These are phyloP conservation scores for Tinamus major DNA, from an alignment of 2,797 vertebrate genomes.

Conservation along the genomic window DNA sequence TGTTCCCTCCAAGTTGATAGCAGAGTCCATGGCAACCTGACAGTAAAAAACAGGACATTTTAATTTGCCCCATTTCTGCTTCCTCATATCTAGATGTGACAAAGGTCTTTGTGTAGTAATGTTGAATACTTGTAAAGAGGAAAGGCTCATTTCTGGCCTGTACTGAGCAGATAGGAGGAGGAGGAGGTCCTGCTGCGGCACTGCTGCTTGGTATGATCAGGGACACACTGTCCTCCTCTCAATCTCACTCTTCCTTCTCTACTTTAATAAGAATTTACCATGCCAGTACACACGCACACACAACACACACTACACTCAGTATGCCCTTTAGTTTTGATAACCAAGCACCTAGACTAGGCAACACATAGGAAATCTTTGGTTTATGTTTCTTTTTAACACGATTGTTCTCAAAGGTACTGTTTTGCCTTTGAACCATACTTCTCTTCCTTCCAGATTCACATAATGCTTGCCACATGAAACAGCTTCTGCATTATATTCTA, in stretches of 20 bases:
- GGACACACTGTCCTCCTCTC: not conserved
- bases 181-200: not conserved
- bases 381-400: not conserved
- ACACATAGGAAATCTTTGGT: not conserved
- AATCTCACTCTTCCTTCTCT: not conserved
- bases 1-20: not conserved
- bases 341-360: not conserved
- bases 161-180: not conserved
- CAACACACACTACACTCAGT: no score
- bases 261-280: not conserved
- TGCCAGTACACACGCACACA: not conserved
- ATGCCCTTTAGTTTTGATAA: not conserved
- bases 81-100: not conserved
- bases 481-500: not conserved
- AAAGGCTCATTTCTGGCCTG: not conserved
- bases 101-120: not conserved
- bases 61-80: not conserved
- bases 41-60: accelerated
- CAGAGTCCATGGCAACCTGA: not conserved
- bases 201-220: no score
- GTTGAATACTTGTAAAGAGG: not conserved
- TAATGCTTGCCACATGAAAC: not conserved
- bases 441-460: not conserved
- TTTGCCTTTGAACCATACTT: not conserved
- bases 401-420: not conserved